Conservation (phyloP, 2,113 vertebrate species). For the Rhagologus leucostigma region DNA sequence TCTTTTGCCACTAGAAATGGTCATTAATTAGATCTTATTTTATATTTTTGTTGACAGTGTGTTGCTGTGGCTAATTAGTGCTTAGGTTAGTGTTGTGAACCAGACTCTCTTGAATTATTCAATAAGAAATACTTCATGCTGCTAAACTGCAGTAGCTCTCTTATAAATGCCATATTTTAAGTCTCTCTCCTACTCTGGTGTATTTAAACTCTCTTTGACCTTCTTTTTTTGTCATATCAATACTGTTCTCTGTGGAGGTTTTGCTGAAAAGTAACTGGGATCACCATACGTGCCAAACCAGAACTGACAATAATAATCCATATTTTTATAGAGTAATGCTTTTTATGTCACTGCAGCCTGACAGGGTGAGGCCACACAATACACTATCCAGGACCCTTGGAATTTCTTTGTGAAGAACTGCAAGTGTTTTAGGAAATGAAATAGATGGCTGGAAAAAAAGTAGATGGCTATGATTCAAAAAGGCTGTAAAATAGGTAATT, state of each 20-base stretch:
- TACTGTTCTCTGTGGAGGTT: neutral
- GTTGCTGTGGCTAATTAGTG: slow-evolving; percentile 22
- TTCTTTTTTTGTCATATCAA: neutral
- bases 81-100: neutral
- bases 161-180: slow-evolving; percentile 13
- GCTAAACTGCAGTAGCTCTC: neutral
- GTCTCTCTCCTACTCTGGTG: neutral
- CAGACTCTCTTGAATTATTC: slow-evolving; percentile 20
- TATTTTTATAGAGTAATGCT: neutral
- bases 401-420: neutral
- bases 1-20: neutral
- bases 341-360: slow-evolving; percentile 2
- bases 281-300: neutral
- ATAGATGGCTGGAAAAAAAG: neutral
- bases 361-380: neutral
- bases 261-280: neutral
- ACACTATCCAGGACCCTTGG: neutral
- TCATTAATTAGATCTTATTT: neutral
- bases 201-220: slow-evolving; percentile 33
- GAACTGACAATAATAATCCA: neutral
- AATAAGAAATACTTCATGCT: neutral
- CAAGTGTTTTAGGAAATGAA: neutral
- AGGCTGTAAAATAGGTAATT: neutral
- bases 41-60: slow-evolving; percentile 11
- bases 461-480: neutral